Percentiles rank a stretch among this genome's conserved stretches.
These are phyloP conservation scores for Apotomis turbidana DNA, from an alignment of 2,888 invertebrate species.

Conservation along the genomic window DNA sequence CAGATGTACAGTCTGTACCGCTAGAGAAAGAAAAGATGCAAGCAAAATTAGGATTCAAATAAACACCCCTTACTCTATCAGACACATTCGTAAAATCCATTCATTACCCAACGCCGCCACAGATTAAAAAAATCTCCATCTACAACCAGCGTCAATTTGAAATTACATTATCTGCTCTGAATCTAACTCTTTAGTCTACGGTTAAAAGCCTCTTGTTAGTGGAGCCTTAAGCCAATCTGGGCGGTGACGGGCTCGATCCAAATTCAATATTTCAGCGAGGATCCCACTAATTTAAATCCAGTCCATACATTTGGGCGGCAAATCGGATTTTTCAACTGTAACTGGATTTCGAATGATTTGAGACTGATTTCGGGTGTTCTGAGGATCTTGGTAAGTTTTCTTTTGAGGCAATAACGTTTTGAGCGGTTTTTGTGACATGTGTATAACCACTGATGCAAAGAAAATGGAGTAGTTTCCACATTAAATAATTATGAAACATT, in stretches of 20 bases:
- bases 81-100: neutral
- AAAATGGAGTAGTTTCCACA: too few relatives aligned
- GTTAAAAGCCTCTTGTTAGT: slow-evolving; percentile 36
- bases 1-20: too few relatives aligned
- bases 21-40: too few relatives aligned
- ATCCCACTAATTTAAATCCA: slow-evolving; percentile 57
- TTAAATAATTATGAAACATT: too few relatives aligned
- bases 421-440: too few relatives aligned
- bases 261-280: slow-evolving; percentile 64
- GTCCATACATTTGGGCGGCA: slow-evolving; percentile 48
- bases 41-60: neutral
- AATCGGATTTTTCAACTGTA: slow-evolving; percentile 45
- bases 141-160: slow-evolving; percentile 15
- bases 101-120: neutral
- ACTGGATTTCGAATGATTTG: slow-evolving; percentile 39
- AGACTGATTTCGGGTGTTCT: slow-evolving; percentile 19
- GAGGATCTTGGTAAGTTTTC: neutral
- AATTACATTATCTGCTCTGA: slow-evolving; percentile 15
- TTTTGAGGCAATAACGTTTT: too few relatives aligned
- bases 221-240: slow-evolving; percentile 54
- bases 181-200: slow-evolving; percentile 28
- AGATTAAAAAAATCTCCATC: slow-evolving; percentile 3
- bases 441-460: too few relatives aligned
- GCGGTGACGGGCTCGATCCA: slow-evolving; percentile 53
- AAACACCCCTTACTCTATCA: neutral